Conservation (phyloP, 2,888 invertebrate genomes). For the Chrysotoxum bicinctum region DNA sequence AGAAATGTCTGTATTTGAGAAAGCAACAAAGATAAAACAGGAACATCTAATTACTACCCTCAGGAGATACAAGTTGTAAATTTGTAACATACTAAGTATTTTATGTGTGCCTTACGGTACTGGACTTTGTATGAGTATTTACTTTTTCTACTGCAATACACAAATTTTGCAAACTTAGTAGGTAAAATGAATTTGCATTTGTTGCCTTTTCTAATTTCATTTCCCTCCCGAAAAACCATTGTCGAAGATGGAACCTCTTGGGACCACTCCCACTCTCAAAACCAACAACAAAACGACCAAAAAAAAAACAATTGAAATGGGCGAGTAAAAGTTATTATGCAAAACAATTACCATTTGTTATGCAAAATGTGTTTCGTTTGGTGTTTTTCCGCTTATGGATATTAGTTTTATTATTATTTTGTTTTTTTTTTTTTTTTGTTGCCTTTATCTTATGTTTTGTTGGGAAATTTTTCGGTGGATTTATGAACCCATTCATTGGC, state of each 20-base stretch:
- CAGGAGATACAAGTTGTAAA: conserved; percentile 5
- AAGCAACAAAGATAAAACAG: conserved; percentile 30
- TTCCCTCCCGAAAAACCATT: conserved; percentile 22
- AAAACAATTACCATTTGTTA: conserved; percentile 72
- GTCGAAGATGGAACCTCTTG: conserved; percentile 21
- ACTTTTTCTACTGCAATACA: background rate
- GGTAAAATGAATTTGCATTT: conserved; percentile 56
- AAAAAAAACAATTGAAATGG: conserved; percentile 31
- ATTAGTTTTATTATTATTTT: conserved; percentile 64
- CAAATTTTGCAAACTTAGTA: conserved; percentile 10
- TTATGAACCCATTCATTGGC: conserved; percentile 59
- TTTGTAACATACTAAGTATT: background rate
- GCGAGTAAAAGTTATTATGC: conserved; percentile 71
- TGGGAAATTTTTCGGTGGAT: conserved; percentile 47
- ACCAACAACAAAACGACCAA: background rate
- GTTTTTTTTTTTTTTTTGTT: conserved; percentile 1
- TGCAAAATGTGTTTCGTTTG: conserved; percentile 61
- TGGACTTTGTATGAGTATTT: conserved; percentile 21
- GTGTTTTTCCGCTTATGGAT: conserved; percentile 68
- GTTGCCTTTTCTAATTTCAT: background rate
- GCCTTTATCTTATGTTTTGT: background rate
- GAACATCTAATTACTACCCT: conserved; percentile 55
- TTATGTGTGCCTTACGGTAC: conserved; percentile 6
- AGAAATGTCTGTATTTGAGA: conserved; percentile 24
- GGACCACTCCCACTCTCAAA: conserved; percentile 10